Conservation (phyloP, 2,113 vertebrate species). For the Plecotus auritus region DNA sequence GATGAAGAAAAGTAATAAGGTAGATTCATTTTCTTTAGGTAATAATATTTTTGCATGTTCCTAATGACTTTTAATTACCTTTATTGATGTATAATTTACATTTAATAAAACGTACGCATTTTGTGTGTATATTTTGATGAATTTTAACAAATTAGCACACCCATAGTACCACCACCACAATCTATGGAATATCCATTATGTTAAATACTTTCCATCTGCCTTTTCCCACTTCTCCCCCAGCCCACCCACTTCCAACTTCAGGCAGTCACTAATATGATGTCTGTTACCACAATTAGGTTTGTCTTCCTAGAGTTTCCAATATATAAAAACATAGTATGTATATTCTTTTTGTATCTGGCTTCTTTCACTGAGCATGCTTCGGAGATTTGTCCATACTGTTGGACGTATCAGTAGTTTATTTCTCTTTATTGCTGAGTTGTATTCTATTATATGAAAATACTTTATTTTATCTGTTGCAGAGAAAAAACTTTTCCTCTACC, state of each 20-base stretch:
- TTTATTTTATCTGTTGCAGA: not conserved
- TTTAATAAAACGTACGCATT: not conserved
- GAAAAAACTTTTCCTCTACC: not conserved
- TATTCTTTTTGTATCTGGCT: not conserved
- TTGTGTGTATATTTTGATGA: not conserved
- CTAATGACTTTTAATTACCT: not conserved
- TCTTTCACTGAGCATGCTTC: not conserved
- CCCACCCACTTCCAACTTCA: not conserved
- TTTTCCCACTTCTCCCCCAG: not conserved
- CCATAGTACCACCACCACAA: not conserved
- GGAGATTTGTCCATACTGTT: not conserved
- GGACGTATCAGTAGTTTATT: not conserved
- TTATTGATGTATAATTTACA: not conserved
- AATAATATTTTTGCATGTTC: not conserved
- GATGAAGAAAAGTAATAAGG: not conserved
- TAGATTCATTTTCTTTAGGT: not conserved
- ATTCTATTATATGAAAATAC: not conserved
- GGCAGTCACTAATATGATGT: not conserved
- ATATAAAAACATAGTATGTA: not conserved
- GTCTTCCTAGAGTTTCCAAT: not conserved
- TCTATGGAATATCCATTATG: not conserved
- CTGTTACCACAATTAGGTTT: not conserved
- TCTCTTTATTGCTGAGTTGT: not conserved
- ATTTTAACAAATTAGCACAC: not conserved
- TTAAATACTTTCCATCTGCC: not conserved